Conservation (phyloP, 2,113 vertebrate genomes). For the Planiliza haematocheilus region DNA sequence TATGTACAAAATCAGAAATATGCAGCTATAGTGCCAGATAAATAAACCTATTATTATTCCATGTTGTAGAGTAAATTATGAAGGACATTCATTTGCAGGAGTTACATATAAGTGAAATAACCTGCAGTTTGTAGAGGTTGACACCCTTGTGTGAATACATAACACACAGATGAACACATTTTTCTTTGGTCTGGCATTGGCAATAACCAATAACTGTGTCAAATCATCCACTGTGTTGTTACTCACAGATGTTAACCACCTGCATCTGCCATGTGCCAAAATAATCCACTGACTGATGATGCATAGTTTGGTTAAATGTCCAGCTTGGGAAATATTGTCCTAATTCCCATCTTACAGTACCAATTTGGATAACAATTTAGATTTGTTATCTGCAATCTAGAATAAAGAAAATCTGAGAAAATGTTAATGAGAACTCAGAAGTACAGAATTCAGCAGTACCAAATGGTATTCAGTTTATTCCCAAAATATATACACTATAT, state of each 20-base stretch:
- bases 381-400: no score
- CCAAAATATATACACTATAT: no score
- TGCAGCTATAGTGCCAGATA: constrained; percentile 6
- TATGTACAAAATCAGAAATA: constrained; percentile 18
- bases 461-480: no score
- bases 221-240: constrained; percentile 38
- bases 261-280: constrained; percentile 42
- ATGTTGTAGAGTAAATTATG: not conserved
- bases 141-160: constrained; percentile 23
- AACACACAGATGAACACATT: constrained; percentile 46
- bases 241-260: constrained; percentile 46
- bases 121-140: not conserved
- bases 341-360: not conserved
- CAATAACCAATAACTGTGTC: constrained; percentile 13
- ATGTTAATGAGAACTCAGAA: no score
- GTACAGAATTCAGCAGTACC: no score
- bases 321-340: constrained; percentile 12
- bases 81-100: constrained; percentile 19
- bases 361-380: not conserved
- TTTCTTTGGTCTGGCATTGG: constrained; percentile 36
- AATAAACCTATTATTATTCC: constrained; percentile 31
- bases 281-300: constrained; percentile 39
- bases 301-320: constrained; percentile 30
- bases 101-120: constrained; percentile 26
- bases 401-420: no score